Base-by-base conservation (phyloP, 1,140 invertebrate genomes). In the Scaptomyza hsui region DNA sequence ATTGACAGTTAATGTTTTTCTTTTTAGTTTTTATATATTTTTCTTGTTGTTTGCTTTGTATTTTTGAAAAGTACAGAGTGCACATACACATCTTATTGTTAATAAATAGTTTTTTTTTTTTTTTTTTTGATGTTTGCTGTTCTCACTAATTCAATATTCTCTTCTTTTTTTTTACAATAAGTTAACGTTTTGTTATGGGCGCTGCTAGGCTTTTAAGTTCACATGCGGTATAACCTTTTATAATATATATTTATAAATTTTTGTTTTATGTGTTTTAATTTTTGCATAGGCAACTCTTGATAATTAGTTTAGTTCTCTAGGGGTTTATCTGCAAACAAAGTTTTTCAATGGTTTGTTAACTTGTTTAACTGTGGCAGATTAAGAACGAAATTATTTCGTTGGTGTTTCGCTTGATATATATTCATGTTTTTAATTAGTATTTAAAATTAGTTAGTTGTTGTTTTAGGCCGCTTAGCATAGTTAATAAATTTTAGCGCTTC, bases 41-140 rank as follows among this genome's bases (percentile, higher is more conserved):
- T 48, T 29, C 60, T 41, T 72, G 35, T 78, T 70, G 51, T 81
- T 74, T 59, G 47, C 55, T 61, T 76, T 77, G 71, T 82, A 64
- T 67, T 75, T 78, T 75, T 78, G 74, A 86, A 86, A 79, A 86
- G 82, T 86, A 86, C 81, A 86, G 76, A 78, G 82, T 86, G 81
- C 81, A 86, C 74, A 71, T 86, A 72, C 74, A 71, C 80, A 75
- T 77, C 82, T 74, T 88, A 80, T 65, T 65, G 52, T 65, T 71
- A 71, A 52, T 45, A 71, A 44, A 67, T 77, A 77, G 65, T 71
- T 71, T 68, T 78, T 72, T 47, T 29, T 29, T 32, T 41, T 44
- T 37, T 32, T 19, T 41, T 49, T 59, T 59, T 29, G 24, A 32
- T 56, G 21, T 26, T 60, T 42, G 51, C 26, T 59, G 49, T 39